Base-by-base conservation (phyloP, 2,797 vertebrate genomes). In the Hippopotamyrus pictus region DNA sequence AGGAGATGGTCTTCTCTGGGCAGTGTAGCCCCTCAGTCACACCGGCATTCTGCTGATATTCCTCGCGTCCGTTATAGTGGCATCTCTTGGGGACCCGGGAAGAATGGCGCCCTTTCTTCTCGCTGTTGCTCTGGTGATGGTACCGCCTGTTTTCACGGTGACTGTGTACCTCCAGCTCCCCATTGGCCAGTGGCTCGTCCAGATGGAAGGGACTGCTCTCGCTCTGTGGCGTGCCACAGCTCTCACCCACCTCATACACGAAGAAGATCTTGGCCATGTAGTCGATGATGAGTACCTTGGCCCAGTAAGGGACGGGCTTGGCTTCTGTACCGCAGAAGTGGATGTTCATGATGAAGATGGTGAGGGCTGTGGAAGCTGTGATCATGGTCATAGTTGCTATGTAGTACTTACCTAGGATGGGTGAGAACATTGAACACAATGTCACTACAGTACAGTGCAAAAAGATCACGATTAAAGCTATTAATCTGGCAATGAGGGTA, bases 301-400 rank as follows among this genome's bases (percentile, higher is more conserved):
- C 98, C 98, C 98, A 99, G 2, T 94, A 96, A 3, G 98, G 98
- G 87, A 99, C 98, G 0, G 98, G 98, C 91, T 96, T 98, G 90
- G 98, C 98, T 94, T 99, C 98, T 0, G 98, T 96, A 22, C 98
- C 98, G 11, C 98, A 99, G 88, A 99, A 98, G 92, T 99, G 98
- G 90, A 99, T 97, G 87, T 99, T 99, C 98, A 99, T 99, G 92
- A 99, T 98, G 93, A 99, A 99, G 92, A 99, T 99, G 0, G 98
- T 99, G 93, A 99, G 53, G 0, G 98, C 98, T 0, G 98, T 99
- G 84, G 98, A 99, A 44, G 98, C 98, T 19, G 98, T 99, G 94
- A 99, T 98, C 97, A 99, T 97, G 14, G 97, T 98, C 98, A 99
- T 99, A 0, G 98, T 99, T 89, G 97, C 98, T 88, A 99, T 99